Conservation (phyloP, 2,888 invertebrate genomes). For the Epistrophe grossulariae region DNA sequence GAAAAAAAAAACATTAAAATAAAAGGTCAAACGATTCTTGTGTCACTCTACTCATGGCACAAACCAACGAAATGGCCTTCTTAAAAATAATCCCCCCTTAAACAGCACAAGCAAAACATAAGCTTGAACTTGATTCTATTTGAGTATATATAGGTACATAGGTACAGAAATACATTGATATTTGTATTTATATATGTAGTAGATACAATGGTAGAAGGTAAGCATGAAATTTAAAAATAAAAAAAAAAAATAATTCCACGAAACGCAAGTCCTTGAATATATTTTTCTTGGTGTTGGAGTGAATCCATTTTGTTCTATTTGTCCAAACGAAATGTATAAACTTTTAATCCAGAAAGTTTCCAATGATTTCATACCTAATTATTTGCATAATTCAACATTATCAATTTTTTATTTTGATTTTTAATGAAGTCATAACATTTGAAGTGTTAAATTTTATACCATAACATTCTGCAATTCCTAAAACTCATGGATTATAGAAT, state of each 20-base stretch:
- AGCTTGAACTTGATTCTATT: slow-evolving; percentile 36
- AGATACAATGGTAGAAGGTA: neutral
- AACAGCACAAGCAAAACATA: slow-evolving; percentile 1
- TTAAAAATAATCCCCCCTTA: slow-evolving; percentile 2
- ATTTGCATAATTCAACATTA: neutral
- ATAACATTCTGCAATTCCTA: neutral
- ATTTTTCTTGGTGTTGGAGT: neutral
- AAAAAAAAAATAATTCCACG: neutral
- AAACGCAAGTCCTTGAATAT: slow-evolving; percentile 23
- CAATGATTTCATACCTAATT: neutral
- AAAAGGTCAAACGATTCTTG: slow-evolving; percentile 47
- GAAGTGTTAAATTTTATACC: too few relatives aligned
- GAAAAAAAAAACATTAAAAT: neutral
- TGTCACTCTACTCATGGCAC: slow-evolving; percentile 32
- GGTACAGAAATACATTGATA: neutral
- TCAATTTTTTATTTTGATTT: neutral
- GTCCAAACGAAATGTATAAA: neutral
- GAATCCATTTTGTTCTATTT: neutral
- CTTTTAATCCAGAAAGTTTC: neutral
- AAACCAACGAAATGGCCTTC: slow-evolving; percentile 22
- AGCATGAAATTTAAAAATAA: neutral
- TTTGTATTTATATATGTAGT: too few relatives aligned
- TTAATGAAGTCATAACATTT: slow-evolving; percentile 17
- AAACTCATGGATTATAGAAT: neutral
- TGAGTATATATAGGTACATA: neutral